These are phyloP conservation scores for Nudaria mundana DNA, from an alignment of 2,888 invertebrate genomes.

Conservation along the genomic window DNA sequence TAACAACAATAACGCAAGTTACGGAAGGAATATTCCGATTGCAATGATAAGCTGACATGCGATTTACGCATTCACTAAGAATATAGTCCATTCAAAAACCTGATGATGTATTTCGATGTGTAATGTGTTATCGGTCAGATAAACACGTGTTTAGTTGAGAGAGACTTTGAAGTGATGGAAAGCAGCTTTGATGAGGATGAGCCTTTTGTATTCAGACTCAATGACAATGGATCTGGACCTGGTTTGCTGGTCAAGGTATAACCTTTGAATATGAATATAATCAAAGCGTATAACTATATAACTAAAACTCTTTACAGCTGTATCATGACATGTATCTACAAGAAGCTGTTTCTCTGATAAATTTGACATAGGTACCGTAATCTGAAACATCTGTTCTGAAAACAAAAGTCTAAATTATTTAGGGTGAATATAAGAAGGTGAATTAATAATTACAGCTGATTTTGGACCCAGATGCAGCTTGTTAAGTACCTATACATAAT, in stretches of 20 bases:
- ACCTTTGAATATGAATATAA: no score
- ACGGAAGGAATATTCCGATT: conserved; percentile 31
- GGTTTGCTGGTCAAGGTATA: conserved; percentile 86
- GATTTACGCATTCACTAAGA: conserved; percentile 40
- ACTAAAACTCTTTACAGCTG: no score
- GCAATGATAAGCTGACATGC: conserved; percentile 52
- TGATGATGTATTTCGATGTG: conserved; percentile 18
- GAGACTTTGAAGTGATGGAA: conserved; percentile 58
- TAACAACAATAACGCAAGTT: conserved; percentile 30
- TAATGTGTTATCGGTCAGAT: conserved; percentile 8
- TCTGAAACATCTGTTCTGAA: no score
- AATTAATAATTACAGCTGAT: no score
- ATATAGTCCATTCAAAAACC: conserved; percentile 20
- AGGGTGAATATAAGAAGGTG: no score
- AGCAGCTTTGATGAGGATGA: conserved; percentile 78
- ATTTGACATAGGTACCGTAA: no score
- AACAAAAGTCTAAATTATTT: no score
- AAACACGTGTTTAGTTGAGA: conserved; percentile 12
- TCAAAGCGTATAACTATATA: no score
- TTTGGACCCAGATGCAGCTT: no score
- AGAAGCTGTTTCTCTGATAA: no score
- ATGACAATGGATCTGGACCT: conserved; percentile 88
- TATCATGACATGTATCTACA: no score
- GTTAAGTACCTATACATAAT: no score
- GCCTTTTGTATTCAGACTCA: conserved; percentile 87